Percentiles rank a stretch among this genome's conserved stretches.
These are phyloP conservation scores for Loris lydekkerianus DNA, from an alignment of 2,797 vertebrate species.

Conservation along the genomic window DNA sequence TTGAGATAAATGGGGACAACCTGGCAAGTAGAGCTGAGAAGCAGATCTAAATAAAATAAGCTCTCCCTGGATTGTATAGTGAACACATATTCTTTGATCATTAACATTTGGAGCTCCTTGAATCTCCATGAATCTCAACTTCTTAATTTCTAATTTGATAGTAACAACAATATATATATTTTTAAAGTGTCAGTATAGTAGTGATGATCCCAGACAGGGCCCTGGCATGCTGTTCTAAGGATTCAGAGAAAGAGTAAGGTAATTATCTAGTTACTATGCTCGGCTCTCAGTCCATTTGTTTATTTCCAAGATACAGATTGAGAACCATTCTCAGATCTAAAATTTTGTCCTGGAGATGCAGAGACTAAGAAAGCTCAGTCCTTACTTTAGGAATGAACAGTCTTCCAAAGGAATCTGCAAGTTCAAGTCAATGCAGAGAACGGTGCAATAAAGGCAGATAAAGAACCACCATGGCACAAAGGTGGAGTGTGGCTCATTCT, in stretches of 20 bases:
- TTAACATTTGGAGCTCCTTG: not conserved
- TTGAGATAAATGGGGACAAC: not conserved
- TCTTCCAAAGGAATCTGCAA: not conserved
- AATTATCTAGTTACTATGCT: not conserved
- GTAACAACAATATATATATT: not conserved
- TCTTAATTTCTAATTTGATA: slow-evolving; percentile 32
- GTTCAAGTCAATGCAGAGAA: not conserved
- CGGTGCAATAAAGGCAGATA: not conserved
- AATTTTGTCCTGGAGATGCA: not conserved
- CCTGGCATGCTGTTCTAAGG: fast-evolving
- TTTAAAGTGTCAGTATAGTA: not conserved
- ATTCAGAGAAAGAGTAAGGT: not conserved
- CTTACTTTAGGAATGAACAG: not conserved
- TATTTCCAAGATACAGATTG: not conserved
- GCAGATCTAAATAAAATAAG: not conserved
- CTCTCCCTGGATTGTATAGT: not conserved
- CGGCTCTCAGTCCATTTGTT: not conserved
- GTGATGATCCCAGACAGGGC: not conserved
- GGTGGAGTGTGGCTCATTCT: fast-evolving
- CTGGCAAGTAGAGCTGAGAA: not conserved
- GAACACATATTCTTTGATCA: not conserved
- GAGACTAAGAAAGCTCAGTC: not conserved
- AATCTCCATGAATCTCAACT: not conserved
- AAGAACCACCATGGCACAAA: not conserved
- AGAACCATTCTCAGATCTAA: not conserved